A percentile compares a stretch with the other conserved stretches of the same genome.
Evolutionary conservation across 64 coral and sea anemone species (phyloP).

Genomic region (Catalaphyllia jardinei): DNA sequence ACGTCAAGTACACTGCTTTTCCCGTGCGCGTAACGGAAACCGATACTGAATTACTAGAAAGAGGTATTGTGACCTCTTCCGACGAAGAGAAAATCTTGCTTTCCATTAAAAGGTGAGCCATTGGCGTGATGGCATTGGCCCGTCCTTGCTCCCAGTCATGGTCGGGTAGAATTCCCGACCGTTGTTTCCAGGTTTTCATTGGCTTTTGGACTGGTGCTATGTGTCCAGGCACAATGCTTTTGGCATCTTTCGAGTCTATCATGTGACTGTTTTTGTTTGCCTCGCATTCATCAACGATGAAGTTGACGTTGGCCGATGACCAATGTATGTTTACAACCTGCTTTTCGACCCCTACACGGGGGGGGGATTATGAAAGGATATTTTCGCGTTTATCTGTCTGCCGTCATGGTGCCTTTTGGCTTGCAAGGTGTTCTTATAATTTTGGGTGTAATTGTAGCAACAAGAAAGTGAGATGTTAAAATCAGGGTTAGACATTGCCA

Average conservation of each 20-base stretch:
- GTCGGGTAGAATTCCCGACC: conserved; percentile 42
- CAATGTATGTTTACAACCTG: too few relatives aligned
- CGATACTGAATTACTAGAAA: conserved; percentile 5
- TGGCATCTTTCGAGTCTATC: conserved; percentile 68
- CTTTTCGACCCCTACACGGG: too few relatives aligned
- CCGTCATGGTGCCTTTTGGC: too few relatives aligned
- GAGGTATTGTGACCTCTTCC: conserved; percentile 13
- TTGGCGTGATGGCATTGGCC: conserved; percentile 41
- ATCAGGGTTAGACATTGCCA: too few relatives aligned
- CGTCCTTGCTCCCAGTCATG: conserved; percentile 66
- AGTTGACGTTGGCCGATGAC: conserved; percentile 1
- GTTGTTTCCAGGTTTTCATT: conserved; percentile 62
- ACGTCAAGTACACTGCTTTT: conserved; percentile 41
- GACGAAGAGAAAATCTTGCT: neutral
- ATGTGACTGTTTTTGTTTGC: conserved; percentile 19
- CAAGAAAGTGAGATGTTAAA: too few relatives aligned
- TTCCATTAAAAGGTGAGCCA: conserved; percentile 62
- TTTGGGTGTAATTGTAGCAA: too few relatives aligned
- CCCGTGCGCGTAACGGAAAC: conserved; percentile 60
- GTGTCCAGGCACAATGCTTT: conserved; percentile 50
- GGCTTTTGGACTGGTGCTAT: neutral
- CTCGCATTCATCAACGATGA: conserved; percentile 1
- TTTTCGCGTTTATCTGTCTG: too few relatives aligned
- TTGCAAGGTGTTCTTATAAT: too few relatives aligned
- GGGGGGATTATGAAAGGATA: too few relatives aligned